Conservation (phyloP, 2,113 vertebrate genomes). For the Trematomus loennbergii region DNA sequence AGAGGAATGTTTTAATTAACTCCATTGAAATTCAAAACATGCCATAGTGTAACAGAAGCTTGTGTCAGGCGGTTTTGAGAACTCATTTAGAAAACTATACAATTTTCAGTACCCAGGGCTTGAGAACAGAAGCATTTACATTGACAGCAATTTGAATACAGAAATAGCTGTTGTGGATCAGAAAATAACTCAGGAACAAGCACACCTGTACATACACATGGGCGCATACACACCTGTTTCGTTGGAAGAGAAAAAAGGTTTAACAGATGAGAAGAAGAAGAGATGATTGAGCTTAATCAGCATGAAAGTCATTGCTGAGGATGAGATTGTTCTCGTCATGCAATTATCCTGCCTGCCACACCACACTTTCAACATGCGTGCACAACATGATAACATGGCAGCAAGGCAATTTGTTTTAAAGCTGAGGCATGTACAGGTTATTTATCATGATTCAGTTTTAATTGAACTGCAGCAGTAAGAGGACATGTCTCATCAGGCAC, state of each 20-base stretch:
- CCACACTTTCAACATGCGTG: not conserved
- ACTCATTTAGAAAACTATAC: not conserved
- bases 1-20: constrained; percentile 46
- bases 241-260: not conserved
- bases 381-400: constrained; percentile 4
- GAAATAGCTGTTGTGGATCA: not conserved
- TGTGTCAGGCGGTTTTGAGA: not conserved
- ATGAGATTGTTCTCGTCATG: constrained; percentile 4
- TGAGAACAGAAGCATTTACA: not conserved
- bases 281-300: constrained; percentile 5
- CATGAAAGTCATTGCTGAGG: not conserved
- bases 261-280: not conserved
- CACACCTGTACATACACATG: not conserved
- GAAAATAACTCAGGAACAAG: not conserved
- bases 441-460: constrained; percentile 44
- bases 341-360: not conserved
- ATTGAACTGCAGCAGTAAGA: constrained; percentile 23
- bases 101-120: not conserved
- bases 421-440: constrained; percentile 17
- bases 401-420: not conserved
- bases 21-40: constrained; percentile 34
- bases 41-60: not conserved
- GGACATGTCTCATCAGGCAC: constrained; percentile 40
- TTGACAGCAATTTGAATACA: not conserved
- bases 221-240: not conserved